These are phyloP conservation scores for Deilephila elpenor DNA, from an alignment of 2,888 invertebrate species.

Conservation along the genomic window DNA sequence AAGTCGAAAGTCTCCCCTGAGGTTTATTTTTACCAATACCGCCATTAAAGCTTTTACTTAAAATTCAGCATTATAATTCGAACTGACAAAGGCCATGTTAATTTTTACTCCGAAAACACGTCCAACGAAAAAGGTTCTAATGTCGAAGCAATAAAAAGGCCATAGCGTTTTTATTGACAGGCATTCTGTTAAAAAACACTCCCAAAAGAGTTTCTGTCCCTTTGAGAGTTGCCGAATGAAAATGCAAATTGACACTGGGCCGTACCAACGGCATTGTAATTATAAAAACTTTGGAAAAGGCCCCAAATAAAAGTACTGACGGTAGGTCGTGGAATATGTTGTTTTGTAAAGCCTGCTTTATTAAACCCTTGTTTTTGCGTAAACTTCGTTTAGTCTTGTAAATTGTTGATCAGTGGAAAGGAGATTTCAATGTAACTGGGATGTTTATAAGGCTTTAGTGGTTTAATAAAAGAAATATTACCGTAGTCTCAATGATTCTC, in stretches of 20 bases:
- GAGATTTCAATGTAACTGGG: too few species aligned
- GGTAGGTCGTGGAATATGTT: constrained; percentile 40
- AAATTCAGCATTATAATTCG: constrained; percentile 39
- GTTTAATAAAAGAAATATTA: too few species aligned
- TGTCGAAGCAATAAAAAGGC: constrained; percentile 14
- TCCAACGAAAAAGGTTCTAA: constrained; percentile 14
- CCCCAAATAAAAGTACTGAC: constrained; percentile 42
- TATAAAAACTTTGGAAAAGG: constrained; percentile 58
- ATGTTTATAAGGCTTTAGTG: too few species aligned
- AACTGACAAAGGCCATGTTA: constrained; percentile 19
- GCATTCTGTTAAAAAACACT: constrained; percentile 39
- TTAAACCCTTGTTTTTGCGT: not conserved
- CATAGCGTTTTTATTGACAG: constrained; percentile 38
- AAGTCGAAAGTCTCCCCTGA: not conserved
- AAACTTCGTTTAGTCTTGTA: not conserved
- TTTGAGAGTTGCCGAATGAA: constrained; percentile 64
- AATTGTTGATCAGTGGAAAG: not conserved
- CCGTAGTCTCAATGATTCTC: not conserved
- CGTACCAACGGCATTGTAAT: constrained; percentile 60
- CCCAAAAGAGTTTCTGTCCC: constrained; percentile 47
- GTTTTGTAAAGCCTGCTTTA: constrained; percentile 27
- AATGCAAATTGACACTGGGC: constrained; percentile 75
- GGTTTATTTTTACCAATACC: not conserved
- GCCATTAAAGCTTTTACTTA: not conserved
- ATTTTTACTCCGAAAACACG: constrained; percentile 9